A percentile compares a stretch with the other conserved stretches of the same genome.
These are phyloP conservation scores for Dendrocincla fuliginosa DNA, from an alignment of 2,797 vertebrate genomes.

Conservation along the genomic window DNA sequence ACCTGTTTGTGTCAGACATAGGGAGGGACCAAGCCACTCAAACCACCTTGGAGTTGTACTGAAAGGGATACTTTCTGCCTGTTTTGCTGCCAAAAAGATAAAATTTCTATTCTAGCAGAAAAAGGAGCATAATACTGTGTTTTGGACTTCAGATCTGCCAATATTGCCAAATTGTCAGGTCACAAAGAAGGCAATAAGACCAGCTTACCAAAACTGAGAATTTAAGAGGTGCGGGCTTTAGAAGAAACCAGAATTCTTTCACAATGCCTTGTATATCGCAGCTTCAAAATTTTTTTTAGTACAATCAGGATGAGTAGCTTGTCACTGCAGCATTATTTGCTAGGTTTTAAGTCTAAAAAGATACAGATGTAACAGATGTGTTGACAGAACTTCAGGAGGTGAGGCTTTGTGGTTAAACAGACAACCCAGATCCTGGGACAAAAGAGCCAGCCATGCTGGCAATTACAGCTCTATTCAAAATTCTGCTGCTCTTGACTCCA, in stretches of 20 bases:
- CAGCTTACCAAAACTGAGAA: background rate
- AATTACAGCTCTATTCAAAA: background rate
- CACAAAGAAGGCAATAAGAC: background rate
- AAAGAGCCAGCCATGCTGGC: background rate
- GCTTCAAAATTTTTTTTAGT: background rate
- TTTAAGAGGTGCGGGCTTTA: background rate
- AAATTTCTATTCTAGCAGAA: background rate
- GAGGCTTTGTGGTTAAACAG: background rate
- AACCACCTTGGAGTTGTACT: background rate
- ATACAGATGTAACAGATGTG: accelerated
- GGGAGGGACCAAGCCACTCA: background rate
- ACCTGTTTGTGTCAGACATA: accelerated
- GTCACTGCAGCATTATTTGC: background rate
- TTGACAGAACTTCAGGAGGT: background rate
- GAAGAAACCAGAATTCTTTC: background rate
- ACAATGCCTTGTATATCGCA: background rate
- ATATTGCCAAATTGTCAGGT: background rate
- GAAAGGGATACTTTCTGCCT: background rate
- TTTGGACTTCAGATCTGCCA: background rate
- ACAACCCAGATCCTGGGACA: background rate
- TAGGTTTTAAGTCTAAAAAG: background rate
- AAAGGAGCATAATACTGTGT: background rate
- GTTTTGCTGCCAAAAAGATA: background rate
- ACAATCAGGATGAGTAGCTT: background rate
- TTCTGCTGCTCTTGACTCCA: background rate